Evolutionary conservation across 2,888 invertebrate species (phyloP).

Genomic region (Temnothorax unifasciatus): DNA sequence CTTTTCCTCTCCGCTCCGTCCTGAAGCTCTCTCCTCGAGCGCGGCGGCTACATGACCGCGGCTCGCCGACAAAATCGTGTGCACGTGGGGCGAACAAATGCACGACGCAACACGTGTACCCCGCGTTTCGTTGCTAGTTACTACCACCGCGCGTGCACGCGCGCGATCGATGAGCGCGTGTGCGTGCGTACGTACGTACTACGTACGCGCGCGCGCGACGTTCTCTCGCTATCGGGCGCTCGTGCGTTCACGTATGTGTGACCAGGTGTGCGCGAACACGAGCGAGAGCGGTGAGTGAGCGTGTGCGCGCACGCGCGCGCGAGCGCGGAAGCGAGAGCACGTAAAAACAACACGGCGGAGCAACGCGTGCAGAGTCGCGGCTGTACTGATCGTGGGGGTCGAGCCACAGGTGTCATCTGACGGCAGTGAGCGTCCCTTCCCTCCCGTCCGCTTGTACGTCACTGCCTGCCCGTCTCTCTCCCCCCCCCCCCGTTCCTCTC

Average conservation of each 20-base stretch:
- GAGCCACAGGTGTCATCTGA: slow-evolving; percentile 85
- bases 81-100: slow-evolving; percentile 31
- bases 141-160: neutral
- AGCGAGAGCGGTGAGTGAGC: too few species aligned
- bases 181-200: neutral
- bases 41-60: neutral
- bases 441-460: slow-evolving; percentile 46
- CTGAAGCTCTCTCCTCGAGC: neutral
- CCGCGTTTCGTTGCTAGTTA: neutral
- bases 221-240: slow-evolving; percentile 1
- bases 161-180: neutral
- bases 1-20: too few species aligned
- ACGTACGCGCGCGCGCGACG: neutral
- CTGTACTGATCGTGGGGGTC: slow-evolving; percentile 83
- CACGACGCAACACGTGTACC: slow-evolving; percentile 2
- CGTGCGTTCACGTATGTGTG: neutral
- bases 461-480: slow-evolving; percentile 25
- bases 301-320: slow-evolving; percentile 55
- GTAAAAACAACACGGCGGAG: slow-evolving; percentile 77
- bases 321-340: slow-evolving; percentile 64
- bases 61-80: neutral
- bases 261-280: slow-evolving; percentile 17
- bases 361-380: slow-evolving; percentile 84
- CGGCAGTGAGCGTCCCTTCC: slow-evolving; percentile 66
- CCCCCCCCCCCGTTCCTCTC: slow-evolving; percentile 24